These are phyloP conservation scores for Tetragonula clypearis DNA, from an alignment of 1,140 invertebrate genomes.

Conservation along the genomic window DNA sequence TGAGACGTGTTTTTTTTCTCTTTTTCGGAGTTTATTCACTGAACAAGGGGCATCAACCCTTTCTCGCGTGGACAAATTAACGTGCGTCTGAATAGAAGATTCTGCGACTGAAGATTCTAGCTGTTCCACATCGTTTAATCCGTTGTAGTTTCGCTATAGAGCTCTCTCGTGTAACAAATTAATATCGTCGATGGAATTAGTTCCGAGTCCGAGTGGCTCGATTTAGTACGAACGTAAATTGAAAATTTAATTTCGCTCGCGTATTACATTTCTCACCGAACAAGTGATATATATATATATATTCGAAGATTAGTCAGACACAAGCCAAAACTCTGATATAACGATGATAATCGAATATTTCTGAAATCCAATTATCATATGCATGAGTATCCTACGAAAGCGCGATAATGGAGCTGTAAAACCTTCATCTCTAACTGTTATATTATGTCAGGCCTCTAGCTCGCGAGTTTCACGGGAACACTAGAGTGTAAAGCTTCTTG, in stretches of 20 bases:
- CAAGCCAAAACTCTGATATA: too few species aligned
- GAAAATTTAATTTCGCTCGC: too few species aligned
- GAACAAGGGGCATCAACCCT: not conserved
- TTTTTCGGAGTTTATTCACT: not conserved
- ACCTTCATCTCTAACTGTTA: not conserved
- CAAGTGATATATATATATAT: not conserved
- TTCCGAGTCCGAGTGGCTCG: too few species aligned
- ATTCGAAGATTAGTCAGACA: not conserved
- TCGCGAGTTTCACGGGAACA: not conserved
- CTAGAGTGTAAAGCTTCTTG: too few species aligned
- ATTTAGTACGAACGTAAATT: too few species aligned
- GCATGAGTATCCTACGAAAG: not conserved
- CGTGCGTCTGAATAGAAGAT: not conserved
- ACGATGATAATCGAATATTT: not conserved
- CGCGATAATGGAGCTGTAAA: not conserved
- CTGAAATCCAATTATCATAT: constrained; percentile 4
- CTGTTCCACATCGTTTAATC: too few species aligned
- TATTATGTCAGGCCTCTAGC: not conserved
- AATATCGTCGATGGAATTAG: too few species aligned
- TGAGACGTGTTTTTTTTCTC: not conserved
- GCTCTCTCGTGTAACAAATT: too few species aligned
- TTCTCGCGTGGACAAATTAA: not conserved
- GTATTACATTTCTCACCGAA: not conserved
- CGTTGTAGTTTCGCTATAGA: too few species aligned
- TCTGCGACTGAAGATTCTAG: too few species aligned